Conservation (phyloP, 2,797 vertebrate species). For the Lacerta bilineata region DNA sequence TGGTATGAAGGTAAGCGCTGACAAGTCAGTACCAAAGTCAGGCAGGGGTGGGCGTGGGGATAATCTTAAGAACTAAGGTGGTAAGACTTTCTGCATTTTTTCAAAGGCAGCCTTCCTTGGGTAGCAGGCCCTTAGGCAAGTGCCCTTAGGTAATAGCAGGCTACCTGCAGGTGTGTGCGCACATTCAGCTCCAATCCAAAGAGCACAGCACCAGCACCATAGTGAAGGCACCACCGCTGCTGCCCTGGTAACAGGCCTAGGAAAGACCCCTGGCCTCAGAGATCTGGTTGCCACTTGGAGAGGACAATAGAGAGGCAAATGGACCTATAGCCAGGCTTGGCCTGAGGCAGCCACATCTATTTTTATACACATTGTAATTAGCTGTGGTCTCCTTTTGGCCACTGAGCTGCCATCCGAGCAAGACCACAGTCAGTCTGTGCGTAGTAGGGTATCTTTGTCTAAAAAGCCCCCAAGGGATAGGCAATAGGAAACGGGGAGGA, state of each 20-base stretch:
- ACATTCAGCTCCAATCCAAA: no score
- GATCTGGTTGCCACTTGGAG: no score
- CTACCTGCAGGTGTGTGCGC: no score
- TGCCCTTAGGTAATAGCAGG: no score
- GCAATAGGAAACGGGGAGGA: neutral
- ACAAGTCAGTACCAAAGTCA: neutral
- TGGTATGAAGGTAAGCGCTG: conserved; percentile 80
- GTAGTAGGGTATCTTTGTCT: neutral
- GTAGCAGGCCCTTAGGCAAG: no score
- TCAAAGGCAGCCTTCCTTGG: no score
- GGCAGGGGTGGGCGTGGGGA: neutral
- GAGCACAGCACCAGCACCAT: no score
- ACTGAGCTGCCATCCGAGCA: neutral
- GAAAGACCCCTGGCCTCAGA: no score
- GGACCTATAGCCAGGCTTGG: neutral
- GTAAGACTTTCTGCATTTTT: no score
- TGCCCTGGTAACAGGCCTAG: no score
- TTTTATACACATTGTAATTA: neutral
- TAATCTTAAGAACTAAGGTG: neutral
- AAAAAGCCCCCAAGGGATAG: neutral
- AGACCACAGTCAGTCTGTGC: neutral
- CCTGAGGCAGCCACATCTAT: neutral
- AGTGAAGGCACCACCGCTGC: no score
- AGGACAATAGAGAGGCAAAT: neutral
- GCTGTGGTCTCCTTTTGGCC: neutral